Evolutionary conservation across 2,797 vertebrate genomes (phyloP), one percentile per base, ranked within the genome.

Genomic region (Manis pentadactyla): DNA sequence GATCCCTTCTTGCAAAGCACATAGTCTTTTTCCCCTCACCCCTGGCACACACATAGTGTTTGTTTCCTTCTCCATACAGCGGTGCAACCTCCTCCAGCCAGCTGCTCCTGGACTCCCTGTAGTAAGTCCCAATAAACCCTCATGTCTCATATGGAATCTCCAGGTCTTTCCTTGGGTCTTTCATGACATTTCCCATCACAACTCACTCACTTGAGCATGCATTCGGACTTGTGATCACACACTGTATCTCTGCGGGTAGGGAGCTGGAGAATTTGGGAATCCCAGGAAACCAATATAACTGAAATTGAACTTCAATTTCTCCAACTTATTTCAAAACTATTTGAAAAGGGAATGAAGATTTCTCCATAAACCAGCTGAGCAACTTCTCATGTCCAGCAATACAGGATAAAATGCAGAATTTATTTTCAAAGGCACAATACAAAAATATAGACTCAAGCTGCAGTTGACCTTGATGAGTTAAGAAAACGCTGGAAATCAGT

Each of bases 381-480:
- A 84, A 96, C 74, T 95, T 92, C 73, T 93, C 42, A 66, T 90
- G 92, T 89, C 49, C 4, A 91, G 34, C 46, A 86, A 74, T 39
- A 51, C 0, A 69, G 59, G 25, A 74, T 14, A 89, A 92, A 92
- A 97, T 5, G 81, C 21, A 93, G 85, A 88, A 85, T 59, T 94
- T 78, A 39, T 46, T 88, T 92, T 85, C 71, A 69, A 84, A 94
- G n/a, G 69, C 55, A 93, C 73, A 83, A 87, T 69, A 83, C 31
- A 90, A 90, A 96, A 97, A 64, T 12, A 63, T 10, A 66, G 66
- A 59, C 21, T 96, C 77, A 91, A 78, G 79, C 55, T 73, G 81
- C 89, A 83, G 79, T 57, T 90, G 96, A 94, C 89, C 93, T 88
- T 96, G 95, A 93, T 91, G 57, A 85, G 19, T 73, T 64, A 78